These are phyloP conservation scores for Thunnus thynnus DNA, from an alignment of 2,113 vertebrate species.

Conservation along the genomic window DNA sequence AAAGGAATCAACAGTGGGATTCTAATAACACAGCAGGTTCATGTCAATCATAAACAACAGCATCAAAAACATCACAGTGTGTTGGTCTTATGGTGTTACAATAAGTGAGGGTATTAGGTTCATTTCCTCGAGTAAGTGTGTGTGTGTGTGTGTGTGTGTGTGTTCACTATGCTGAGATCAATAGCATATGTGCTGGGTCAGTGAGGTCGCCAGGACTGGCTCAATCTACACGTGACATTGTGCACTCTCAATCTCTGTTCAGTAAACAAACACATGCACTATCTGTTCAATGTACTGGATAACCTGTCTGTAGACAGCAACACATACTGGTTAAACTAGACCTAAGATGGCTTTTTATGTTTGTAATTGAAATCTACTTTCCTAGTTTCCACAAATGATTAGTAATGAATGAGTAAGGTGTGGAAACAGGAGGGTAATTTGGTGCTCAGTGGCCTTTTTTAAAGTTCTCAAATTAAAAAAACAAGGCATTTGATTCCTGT, in stretches of 20 bases:
- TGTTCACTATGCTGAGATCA: background rate
- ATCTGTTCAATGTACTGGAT: slow-evolving; percentile 1
- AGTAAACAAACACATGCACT: background rate
- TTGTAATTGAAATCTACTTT: background rate
- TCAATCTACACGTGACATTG: slow-evolving; percentile 24
- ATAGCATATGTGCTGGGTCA: slow-evolving; percentile 21
- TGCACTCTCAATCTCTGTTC: background rate
- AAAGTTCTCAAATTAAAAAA: background rate
- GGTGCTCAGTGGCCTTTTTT: background rate
- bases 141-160: background rate
- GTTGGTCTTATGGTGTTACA: background rate
- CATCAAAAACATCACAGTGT: slow-evolving; percentile 23
- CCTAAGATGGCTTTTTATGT: background rate
- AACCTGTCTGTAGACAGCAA: slow-evolving; percentile 2
- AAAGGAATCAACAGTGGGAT: slow-evolving; percentile 26
- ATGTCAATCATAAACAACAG: slow-evolving; percentile 5
- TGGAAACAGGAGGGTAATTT: no score
- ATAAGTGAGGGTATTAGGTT: background rate
- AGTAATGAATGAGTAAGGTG: background rate
- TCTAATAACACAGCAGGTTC: slow-evolving; percentile 29
- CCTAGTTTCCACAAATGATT: background rate
- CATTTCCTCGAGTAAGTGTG: background rate
- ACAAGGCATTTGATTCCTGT: background rate
- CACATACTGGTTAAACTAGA: background rate
- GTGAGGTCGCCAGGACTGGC: background rate